Evolutionary conservation across 2,888 invertebrate genomes (phyloP).

Genomic region (Timema podura): DNA sequence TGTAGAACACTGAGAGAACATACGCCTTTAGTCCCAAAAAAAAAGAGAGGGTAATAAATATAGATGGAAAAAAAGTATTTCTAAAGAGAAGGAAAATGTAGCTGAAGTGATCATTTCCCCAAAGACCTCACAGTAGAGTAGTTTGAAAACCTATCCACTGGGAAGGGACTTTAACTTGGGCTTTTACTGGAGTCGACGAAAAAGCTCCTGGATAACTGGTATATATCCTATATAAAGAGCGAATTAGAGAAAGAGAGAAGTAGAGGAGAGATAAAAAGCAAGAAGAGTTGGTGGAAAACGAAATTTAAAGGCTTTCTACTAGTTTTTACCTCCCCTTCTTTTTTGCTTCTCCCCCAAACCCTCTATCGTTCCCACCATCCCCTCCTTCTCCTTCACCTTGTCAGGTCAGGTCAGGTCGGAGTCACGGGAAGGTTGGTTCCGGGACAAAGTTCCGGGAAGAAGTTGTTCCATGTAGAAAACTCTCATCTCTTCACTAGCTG

Average conservation of each 20-base stretch:
- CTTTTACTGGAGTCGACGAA: not conserved
- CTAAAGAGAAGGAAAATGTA: no score
- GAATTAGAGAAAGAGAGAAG: constrained; percentile 16
- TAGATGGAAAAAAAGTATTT: no score
- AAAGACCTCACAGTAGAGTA: no score
- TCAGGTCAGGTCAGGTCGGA: constrained; percentile 27
- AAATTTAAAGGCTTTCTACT: constrained; percentile 29
- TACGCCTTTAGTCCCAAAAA: no score
- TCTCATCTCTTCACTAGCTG: no score
- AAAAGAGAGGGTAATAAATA: no score
- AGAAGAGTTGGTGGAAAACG: constrained; percentile 27
- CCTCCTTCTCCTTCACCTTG: not conserved
- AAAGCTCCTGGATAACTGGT: not conserved
- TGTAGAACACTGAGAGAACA: no score
- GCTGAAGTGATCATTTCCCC: no score
- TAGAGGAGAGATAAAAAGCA: constrained; percentile 19
- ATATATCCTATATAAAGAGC: not conserved
- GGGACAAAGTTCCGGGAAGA: constrained; percentile 28
- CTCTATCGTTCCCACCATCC: no score
- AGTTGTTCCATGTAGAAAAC: not conserved
- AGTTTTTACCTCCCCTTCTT: not conserved
- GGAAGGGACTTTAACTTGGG: not conserved
- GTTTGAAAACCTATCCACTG: not conserved
- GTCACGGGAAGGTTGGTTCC: constrained; percentile 22
- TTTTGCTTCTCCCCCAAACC: no score